Evolutionary conservation across 2,888 invertebrate genomes (phyloP).

Genomic region (Papilio gigon): DNA sequence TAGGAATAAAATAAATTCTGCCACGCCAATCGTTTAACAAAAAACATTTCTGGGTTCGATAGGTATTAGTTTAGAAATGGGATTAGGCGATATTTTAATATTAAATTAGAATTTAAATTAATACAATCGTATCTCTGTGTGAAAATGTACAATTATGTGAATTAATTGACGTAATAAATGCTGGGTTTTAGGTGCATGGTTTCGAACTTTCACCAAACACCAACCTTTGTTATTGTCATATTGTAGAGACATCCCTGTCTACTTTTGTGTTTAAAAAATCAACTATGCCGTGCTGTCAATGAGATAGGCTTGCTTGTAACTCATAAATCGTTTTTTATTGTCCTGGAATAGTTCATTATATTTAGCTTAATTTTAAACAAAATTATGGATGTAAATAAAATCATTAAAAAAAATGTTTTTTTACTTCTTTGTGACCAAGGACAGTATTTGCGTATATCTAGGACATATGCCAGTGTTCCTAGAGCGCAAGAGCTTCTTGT

Average conservation of each 20-base stretch:
- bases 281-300: background rate
- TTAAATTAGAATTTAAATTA: background rate
- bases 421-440: background rate
- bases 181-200: too few species aligned
- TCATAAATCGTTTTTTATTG: background rate
- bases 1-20: background rate
- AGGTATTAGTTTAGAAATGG: background rate
- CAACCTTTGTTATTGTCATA: background rate
- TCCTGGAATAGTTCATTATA: background rate
- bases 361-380: background rate
- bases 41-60: background rate
- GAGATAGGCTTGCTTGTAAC: background rate
- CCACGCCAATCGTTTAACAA: too few species aligned
- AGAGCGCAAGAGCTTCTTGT: too few species aligned
- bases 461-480: too few species aligned
- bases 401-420: background rate
- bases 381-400: slow-evolving; percentile 13
- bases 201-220: background rate
- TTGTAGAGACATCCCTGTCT: too few species aligned
- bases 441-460: too few species aligned
- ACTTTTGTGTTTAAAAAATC: too few species aligned
- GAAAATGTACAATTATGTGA: too few species aligned
- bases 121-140: too few species aligned
- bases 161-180: too few species aligned
- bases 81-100: background rate